Percentiles rank a stretch among this genome's conserved stretches.
Evolutionary conservation across 2,797 vertebrate species (phyloP).

Genomic region (Lerista edwardsae): DNA sequence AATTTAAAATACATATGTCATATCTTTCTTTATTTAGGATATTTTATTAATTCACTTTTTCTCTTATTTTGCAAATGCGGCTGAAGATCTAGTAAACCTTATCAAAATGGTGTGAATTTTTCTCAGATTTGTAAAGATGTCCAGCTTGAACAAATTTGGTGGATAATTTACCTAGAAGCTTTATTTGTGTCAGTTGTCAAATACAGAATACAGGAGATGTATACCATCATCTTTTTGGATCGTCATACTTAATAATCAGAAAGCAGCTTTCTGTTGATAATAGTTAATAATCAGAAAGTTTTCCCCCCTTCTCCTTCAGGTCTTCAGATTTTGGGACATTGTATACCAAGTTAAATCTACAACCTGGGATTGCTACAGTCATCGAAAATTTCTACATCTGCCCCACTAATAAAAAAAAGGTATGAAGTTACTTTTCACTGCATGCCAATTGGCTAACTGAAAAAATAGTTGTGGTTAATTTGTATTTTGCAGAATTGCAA

Average conservation of each 20-base stretch:
- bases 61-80: not conserved
- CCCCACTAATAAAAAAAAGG: slow-evolving; percentile 97
- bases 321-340: slow-evolving; percentile 94
- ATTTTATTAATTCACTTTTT: not conserved
- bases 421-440: slow-evolving; percentile 66
- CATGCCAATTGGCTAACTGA: not conserved
- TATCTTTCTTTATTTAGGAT: not conserved
- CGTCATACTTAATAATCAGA: slow-evolving; percentile 14
- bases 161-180: not conserved
- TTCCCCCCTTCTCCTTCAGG: slow-evolving; percentile 76
- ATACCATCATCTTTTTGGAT: not conserved
- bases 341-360: slow-evolving; percentile 92
- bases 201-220: not conserved
- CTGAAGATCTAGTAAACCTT: not conserved
- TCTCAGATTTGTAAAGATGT: not conserved
- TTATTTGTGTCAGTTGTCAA: not conserved
- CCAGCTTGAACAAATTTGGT: not conserved
- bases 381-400: slow-evolving; percentile 98
- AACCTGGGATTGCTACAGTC: slow-evolving; percentile 90
- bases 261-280: not conserved
- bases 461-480: not conserved
- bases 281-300: slow-evolving; percentile 7
- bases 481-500: not conserved
- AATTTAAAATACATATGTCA: no score
- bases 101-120: not conserved